These are phyloP conservation scores for Sitta europaea DNA, from an alignment of 2,113 vertebrate species.

Conservation along the genomic window DNA sequence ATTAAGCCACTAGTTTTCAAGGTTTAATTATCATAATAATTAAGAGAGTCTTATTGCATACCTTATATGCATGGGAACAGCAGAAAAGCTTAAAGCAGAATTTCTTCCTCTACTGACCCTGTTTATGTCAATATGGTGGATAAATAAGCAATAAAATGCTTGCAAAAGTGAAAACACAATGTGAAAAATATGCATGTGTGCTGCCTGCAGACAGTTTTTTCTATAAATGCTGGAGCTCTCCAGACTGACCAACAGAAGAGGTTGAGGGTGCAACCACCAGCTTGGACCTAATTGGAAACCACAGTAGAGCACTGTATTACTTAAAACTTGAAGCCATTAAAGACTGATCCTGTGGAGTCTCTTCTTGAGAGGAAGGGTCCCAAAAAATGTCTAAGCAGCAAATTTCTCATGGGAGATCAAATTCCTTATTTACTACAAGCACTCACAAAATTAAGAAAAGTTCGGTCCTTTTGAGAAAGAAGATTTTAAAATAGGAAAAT, in stretches of 20 bases:
- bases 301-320: not conserved
- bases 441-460: not conserved
- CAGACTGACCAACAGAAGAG: not conserved
- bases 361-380: not conserved
- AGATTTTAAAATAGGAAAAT: not conserved
- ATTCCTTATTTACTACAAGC: not conserved
- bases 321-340: not conserved
- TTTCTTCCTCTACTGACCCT: slow-evolving; percentile 59
- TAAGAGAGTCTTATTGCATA: slow-evolving; percentile 20
- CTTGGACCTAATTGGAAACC: not conserved
- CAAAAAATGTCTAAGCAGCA: not conserved
- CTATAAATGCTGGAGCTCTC: not conserved
- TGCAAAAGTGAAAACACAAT: not conserved
- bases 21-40: slow-evolving; percentile 34
- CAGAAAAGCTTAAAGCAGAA: slow-evolving; percentile 62
- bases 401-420: not conserved
- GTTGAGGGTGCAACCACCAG: not conserved
- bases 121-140: slow-evolving; percentile 6
- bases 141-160: slow-evolving; percentile 24
- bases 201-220: not conserved
- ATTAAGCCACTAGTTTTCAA: slow-evolving; percentile 50
- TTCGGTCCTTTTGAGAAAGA: not conserved
- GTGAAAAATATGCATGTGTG: not conserved
- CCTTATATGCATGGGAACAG: slow-evolving; percentile 42
- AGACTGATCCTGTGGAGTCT: not conserved